These are phyloP conservation scores for Trichopria drosophilae DNA, from an alignment of 2,888 invertebrate species.

Conservation along the genomic window DNA sequence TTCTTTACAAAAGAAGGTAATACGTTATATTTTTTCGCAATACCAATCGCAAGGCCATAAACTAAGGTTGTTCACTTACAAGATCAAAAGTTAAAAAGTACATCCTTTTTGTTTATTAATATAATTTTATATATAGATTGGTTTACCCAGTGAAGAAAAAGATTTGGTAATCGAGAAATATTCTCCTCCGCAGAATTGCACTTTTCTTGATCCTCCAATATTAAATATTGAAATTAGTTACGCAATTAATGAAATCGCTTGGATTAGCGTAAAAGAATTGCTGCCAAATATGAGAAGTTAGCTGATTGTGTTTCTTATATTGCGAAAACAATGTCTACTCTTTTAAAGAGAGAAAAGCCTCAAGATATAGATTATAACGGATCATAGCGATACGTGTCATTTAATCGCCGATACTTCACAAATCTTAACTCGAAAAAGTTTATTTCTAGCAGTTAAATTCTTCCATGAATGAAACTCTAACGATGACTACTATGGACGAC, in stretches of 20 bases:
- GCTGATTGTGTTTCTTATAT: neutral
- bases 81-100: too few relatives aligned
- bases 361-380: neutral
- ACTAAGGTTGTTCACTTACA: too few relatives aligned
- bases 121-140: too few relatives aligned
- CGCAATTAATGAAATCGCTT: neutral
- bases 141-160: too few relatives aligned
- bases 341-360: neutral
- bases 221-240: neutral
- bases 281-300: neutral
- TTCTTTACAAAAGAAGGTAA: too few relatives aligned
- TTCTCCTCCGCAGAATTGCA: neutral
- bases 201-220: neutral
- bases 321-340: neutral
- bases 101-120: too few relatives aligned
- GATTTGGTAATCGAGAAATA: too few relatives aligned
- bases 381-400: neutral
- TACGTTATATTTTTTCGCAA: too few relatives aligned
- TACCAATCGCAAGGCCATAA: too few relatives aligned
- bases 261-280: neutral
- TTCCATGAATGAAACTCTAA: neutral
- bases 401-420: neutral
- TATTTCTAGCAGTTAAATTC: neutral
- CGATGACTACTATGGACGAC: neutral
- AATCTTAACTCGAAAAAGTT: neutral